These are phyloP conservation scores for Parazoanthus atlanticus DNA, from an alignment of 92 coral and sea anemone genomes.

Conservation along the genomic window DNA sequence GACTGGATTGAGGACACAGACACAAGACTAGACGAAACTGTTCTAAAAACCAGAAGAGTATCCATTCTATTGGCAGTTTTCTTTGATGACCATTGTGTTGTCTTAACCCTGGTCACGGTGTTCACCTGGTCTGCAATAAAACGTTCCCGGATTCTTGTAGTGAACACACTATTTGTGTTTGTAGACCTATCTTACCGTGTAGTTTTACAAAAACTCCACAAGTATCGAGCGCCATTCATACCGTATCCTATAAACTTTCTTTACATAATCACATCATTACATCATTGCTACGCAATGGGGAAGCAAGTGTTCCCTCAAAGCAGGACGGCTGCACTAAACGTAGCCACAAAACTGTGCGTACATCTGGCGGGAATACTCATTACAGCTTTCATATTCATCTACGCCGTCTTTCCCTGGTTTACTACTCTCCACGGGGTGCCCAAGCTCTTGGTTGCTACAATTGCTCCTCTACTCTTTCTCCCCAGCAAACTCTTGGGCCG, in stretches of 20 bases:
- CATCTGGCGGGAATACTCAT: not conserved
- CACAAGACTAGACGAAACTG: not conserved
- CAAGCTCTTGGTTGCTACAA: slow-evolving; percentile 8
- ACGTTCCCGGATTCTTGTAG: slow-evolving; percentile 3
- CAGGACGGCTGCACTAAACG: not conserved
- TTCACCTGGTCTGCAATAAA: not conserved
- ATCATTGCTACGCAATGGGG: slow-evolving; percentile 6
- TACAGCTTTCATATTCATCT: not conserved
- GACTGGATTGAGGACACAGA: not conserved
- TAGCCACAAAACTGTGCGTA: not conserved
- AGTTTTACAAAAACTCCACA: not conserved
- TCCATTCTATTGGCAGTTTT: not conserved
- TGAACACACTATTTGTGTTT: not conserved
- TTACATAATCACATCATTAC: not conserved
- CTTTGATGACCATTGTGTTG: not conserved
- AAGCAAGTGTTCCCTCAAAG: slow-evolving; percentile 6
- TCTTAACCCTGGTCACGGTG: not conserved
- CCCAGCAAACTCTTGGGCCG: slow-evolving; percentile 4
- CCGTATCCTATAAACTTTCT: not conserved
- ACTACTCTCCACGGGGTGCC: slow-evolving; percentile 11
- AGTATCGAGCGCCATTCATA: not conserved
- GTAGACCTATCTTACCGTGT: not conserved
- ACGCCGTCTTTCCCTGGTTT: slow-evolving; percentile 14
- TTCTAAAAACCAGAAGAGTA: not conserved
- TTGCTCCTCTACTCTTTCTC: not conserved